Percentiles rank a stretch among this genome's conserved stretches.
Conservation (phyloP, 2,113 vertebrate species). For the Riparia riparia region DNA sequence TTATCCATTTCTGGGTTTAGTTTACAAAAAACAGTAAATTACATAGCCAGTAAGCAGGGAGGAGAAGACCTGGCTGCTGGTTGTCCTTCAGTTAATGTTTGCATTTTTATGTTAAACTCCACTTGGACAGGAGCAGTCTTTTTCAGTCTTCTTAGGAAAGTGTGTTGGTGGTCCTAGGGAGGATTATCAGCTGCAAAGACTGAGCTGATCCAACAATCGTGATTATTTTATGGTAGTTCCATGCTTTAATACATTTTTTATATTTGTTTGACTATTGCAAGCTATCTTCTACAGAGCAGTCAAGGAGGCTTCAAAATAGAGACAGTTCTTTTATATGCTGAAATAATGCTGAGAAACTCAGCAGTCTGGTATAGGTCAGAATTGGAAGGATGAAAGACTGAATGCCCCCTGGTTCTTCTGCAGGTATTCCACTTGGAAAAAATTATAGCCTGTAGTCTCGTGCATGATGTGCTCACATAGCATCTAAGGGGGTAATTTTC, state of each 20-base stretch:
- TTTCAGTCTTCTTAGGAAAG: background rate
- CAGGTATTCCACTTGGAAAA: background rate
- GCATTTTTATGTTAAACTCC: background rate
- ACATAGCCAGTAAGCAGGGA: background rate
- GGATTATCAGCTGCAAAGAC: background rate
- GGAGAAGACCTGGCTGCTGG: background rate
- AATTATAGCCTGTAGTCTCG: rapidly evolving
- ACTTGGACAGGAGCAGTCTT: background rate
- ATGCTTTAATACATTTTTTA: background rate
- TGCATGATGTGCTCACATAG: rapidly evolving
- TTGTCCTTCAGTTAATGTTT: background rate
- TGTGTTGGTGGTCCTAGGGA: background rate
- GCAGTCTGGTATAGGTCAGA: background rate
- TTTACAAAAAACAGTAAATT: background rate
- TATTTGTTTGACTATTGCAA: background rate
- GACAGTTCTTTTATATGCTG: background rate
- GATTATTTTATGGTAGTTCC: background rate
- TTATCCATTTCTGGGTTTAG: background rate
- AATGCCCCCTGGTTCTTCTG: background rate
- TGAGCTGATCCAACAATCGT: background rate
- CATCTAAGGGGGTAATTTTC: background rate
- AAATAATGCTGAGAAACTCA: background rate
- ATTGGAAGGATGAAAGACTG: background rate
- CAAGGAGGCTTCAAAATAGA: background rate
- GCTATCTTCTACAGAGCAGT: background rate